Evolutionary conservation across 1,140 invertebrate genomes (phyloP).

Genomic region (Caerostris darwini): DNA sequence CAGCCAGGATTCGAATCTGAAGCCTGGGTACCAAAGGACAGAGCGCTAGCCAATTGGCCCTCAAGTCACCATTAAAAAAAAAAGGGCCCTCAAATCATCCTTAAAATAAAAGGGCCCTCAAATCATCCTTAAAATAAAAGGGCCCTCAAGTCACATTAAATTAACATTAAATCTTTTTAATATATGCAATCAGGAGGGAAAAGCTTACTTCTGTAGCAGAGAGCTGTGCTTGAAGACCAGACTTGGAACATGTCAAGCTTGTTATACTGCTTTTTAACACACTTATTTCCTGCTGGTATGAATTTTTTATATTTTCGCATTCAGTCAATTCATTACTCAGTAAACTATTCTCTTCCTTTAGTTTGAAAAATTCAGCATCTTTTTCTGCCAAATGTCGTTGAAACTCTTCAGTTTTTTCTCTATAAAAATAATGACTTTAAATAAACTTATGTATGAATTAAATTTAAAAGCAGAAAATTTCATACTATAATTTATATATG

Average conservation of each 20-base stretch:
- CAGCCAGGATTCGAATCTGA: too few species aligned
- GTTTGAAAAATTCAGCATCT: not conserved
- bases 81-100: too few species aligned
- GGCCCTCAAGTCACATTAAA: too few species aligned
- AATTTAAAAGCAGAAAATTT: too few species aligned
- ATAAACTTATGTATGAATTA: too few species aligned
- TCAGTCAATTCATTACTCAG: not conserved
- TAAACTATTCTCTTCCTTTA: not conserved
- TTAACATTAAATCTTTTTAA: too few species aligned
- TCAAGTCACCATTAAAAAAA: too few species aligned
- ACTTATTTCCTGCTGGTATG: conserved; percentile 34
- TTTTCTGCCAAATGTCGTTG: conserved; percentile 80
- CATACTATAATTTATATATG: too few species aligned
- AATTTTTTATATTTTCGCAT: conserved; percentile 30
- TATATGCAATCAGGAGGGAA: not conserved
- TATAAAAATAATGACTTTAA: not conserved
- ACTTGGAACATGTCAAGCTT: conserved; percentile 37
- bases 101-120: too few species aligned
- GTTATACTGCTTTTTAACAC: conserved; percentile 57
- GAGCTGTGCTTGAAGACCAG: conserved; percentile 59
- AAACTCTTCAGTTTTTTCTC: conserved; percentile 79
- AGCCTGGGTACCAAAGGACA: too few species aligned
- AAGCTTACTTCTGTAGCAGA: conserved; percentile 67
- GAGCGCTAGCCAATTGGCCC: too few species aligned
- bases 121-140: too few species aligned